A percentile compares a stretch with the other conserved stretches of the same genome.
These are phyloP conservation scores for Sigmodon hispidus DNA, from an alignment of 2,113 vertebrate genomes.

Conservation along the genomic window DNA sequence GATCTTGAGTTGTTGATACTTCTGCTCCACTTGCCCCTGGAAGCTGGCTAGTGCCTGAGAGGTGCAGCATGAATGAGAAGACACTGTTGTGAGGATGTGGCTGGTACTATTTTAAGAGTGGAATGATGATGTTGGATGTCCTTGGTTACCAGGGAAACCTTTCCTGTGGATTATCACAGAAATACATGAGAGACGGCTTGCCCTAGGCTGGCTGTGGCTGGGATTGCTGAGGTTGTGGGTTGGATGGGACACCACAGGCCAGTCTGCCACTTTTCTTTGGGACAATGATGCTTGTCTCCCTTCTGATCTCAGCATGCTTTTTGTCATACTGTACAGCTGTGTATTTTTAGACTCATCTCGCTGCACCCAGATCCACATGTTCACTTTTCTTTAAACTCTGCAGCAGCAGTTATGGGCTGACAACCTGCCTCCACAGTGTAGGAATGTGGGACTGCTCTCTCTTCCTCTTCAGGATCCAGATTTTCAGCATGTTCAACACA, in stretches of 20 bases:
- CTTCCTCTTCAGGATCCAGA: not conserved
- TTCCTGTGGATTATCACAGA: constrained; percentile 16
- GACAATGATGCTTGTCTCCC: not conserved
- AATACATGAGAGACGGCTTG: not conserved
- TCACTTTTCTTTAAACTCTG: constrained; percentile 34
- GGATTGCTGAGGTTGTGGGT: not conserved
- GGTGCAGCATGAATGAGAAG: constrained; percentile 27
- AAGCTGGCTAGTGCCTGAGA: not conserved
- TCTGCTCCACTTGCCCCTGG: not conserved
- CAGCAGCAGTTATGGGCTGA: constrained; percentile 13
- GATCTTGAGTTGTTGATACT: not conserved
- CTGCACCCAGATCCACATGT: not conserved
- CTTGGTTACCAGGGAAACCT: constrained; percentile 57
- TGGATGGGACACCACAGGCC: not conserved
- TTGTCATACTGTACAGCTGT: not conserved
- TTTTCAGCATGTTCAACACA: constrained; percentile 1
- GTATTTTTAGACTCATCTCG: constrained; percentile 62
- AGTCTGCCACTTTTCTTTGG: constrained; percentile 44
- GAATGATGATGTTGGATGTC: not conserved
- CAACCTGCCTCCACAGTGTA: not conserved
- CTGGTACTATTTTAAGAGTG: constrained; percentile 61
- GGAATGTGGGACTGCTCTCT: not conserved
- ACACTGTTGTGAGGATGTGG: not conserved
- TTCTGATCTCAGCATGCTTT: constrained; percentile 1
- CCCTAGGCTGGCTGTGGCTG: not conserved